Base-by-base conservation (phyloP, 2,113 vertebrate genomes). In the Oncorhynchus masou region DNA sequence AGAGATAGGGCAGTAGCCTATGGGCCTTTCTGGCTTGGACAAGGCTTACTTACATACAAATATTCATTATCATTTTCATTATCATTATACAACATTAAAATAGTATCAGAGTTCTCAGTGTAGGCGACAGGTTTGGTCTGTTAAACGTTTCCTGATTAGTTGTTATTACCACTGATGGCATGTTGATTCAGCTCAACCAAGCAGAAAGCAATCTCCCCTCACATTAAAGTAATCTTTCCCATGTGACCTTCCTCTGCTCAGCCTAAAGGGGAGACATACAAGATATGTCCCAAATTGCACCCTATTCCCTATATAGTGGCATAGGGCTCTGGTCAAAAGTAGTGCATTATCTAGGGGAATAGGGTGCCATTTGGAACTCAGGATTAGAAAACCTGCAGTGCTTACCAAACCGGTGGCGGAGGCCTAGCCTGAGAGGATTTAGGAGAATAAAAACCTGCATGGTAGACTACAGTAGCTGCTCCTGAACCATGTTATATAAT, bases 151-250 rank as follows among this genome's bases (percentile, higher is more conserved):
- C 81, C 82, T 73, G 83, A 90, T 89, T 81, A 79, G 80, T 62
- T 59, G 67, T 72, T 75, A 49, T 75, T 82, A 39, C 78, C 84
- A 82, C 78, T 83, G 84, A 82, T 73, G 78, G 78, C 81, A 74
- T 87, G 83, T 81, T 67, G 75, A 70, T 83, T 87, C 77, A 80
- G 73, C 80, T 74, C 2, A 34, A 74, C 74, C 76, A 80, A 85
- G 83, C 70, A 81, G 85, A 88, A 83, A 83, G 31, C 88, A 86
- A 85, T 86, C 86, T 79, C 74, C 62, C 79, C 85, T 85, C 84
- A 88, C 80, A 80, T 85, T 83, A 81, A 84, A 85, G 84, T 92
- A 91, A 91, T 91, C 90, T 88, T 57, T 78, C 64, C 81, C 90
- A 91, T 90, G 90, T 89, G 89, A 90, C 87, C 74, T 79, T 19